Evolutionary conservation across 2,888 invertebrate species (phyloP), one percentile per base, ranked within the genome.

Genomic region (Amblyteles armatorius): DNA sequence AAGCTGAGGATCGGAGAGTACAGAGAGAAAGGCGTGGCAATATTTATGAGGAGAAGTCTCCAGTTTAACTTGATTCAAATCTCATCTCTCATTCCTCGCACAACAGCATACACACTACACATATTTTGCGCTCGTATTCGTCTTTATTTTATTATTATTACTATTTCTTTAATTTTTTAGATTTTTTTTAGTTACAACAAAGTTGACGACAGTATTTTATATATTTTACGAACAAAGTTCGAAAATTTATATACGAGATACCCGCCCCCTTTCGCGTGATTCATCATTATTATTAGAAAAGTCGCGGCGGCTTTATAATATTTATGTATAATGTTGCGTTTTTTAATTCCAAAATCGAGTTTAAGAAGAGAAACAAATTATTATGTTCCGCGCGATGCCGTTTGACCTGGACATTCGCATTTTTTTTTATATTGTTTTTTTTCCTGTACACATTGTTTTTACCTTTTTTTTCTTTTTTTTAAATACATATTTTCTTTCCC

Each of bases 151-250:
- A 76, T 82, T 86, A 40, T 40, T 40, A 40, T 11, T 40, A 40
- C 2, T 40, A 40, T 40, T 40, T 40, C 40, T 40, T 40, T 11
- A 40, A 40, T 40, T 40, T 40, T 40, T 40, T 40, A 29, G 29
- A 5, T 87, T 88, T 73, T 68, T 87, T 83, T 83, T 83, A 86
- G 86, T 89, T 87, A 87, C 88, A 87, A 88, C 86, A 88, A 90
- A 89, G 90, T 91, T 91, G 88, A 90, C 65, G 81, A 85, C 90
- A 90, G 90, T 92, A 91, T 92, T 92, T 92, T 91, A 89, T 89
- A 82, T 82, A 88, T 91, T 91, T 90, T 90, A 90, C 85, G 88
- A 85, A 90, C 88, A 84, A 85, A 90, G 88, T 90, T 90, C 87
- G 76, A 87, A 91, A 82, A 85, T 87, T 88, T 86, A 74, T 76